Base-by-base conservation (phyloP, 2,113 vertebrate genomes). In the Cacatua alba region DNA sequence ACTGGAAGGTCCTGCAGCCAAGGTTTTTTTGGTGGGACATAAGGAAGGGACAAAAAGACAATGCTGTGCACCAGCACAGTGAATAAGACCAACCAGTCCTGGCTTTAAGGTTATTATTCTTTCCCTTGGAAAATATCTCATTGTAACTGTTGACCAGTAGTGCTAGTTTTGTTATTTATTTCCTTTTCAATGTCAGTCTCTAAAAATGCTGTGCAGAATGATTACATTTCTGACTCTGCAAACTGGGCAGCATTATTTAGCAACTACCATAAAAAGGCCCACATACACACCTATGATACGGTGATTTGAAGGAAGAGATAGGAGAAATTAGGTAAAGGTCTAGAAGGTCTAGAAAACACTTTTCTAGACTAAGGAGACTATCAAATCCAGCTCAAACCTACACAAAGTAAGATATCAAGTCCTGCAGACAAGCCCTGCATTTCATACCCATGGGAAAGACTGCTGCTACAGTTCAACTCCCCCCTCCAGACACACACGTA, bases 211-310 rank as follows among this genome's bases (percentile, higher is more conserved):
- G 3, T 23, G 26, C 39, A 37, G 9, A 55, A 6, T 2, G 31
- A 39, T 48, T 80, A 25, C 13, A 28, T 64, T 80, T 52, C 35
- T 72, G 41, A 76, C n/a, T 28, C 4, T 0, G 49, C 9, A 60
- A 68, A 70, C 4, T 35, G 43, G 8, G 12, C 41, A 63, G 28
- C 19, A 12, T 74, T 68, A 41, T 68, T 85, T 72, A 79, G 41
- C 39, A 91, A 59, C 7, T 17, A 6, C 7, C 49, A 68, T 19
- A 39, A 71, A 46, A 52, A 26, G 7, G 41, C 35, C 25, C 39
- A 7, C 3, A 5, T 26, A 17, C 39, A 15, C 11, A 52, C 4
- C 7, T 33, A 5, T 21, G 9, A 57, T 52, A 17, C 0, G 26
- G 25, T 53, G 13, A 31, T 39, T 79, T 55, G 17, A 57, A 29